Percentiles rank a stretch among this genome's conserved stretches.
Conservation (phyloP, 64 coral and sea anemone genomes). For the Orbicella faveolata region DNA sequence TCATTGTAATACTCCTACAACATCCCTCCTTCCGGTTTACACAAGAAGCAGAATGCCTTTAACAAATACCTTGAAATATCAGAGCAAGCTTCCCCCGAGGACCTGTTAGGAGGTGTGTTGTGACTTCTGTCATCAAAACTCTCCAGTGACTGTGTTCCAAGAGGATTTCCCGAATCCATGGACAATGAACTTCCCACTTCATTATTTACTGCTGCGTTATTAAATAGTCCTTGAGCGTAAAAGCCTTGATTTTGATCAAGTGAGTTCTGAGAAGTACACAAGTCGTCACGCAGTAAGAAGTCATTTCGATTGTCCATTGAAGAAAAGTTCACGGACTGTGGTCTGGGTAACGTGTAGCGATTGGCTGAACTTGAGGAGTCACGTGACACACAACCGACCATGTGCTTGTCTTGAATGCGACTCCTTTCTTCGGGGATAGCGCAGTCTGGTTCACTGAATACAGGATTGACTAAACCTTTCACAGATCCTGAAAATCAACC, state of each 20-base stretch:
- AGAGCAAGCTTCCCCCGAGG: background rate
- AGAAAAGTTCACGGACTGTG: conserved; percentile 15
- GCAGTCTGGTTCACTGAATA: background rate
- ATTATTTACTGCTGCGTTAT: background rate
- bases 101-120: background rate
- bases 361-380: background rate
- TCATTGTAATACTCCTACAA: too few species aligned
- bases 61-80: background rate
- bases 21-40: too few species aligned
- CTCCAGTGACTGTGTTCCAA: conserved; percentile 42
- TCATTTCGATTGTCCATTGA: background rate
- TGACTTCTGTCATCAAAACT: conserved; percentile 50
- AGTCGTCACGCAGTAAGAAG: background rate
- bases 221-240: background rate
- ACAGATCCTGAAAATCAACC: conserved; percentile 14
- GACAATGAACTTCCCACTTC: conserved; percentile 55
- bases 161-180: conserved; percentile 67
- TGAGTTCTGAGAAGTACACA: conserved; percentile 27
- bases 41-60: background rate
- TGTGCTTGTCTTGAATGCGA: background rate
- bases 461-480: conserved; percentile 14
- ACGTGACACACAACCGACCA: background rate
- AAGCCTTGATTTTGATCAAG: conserved; percentile 17
- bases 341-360: background rate
- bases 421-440: background rate